Conservation (phyloP, 1,140 invertebrate species). For the Formica exsecta region DNA sequence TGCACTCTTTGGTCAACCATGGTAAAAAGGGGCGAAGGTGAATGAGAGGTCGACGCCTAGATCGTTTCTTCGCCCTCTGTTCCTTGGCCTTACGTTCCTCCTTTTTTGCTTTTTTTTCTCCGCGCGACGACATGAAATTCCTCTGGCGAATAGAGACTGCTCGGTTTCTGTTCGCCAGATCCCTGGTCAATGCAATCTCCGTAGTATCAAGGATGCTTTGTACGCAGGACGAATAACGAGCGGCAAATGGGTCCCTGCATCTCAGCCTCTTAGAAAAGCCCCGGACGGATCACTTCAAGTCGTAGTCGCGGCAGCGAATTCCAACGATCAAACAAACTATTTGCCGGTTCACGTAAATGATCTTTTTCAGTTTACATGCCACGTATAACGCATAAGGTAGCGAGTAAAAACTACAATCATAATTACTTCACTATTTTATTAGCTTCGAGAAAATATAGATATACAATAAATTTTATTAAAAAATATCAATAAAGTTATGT, state of each 20-base stretch:
- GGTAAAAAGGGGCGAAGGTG: conserved; percentile 44
- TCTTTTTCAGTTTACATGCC: conserved; percentile 79
- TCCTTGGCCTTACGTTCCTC: conserved; percentile 26
- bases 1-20: conserved; percentile 29
- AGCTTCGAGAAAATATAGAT: background rate
- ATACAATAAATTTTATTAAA: background rate
- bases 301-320: conserved; percentile 66
- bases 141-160: conserved; percentile 50
- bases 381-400: conserved; percentile 35
- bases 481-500: background rate
- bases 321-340: conserved; percentile 69
- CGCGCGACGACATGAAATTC: conserved; percentile 69
- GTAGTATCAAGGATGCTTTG: conserved; percentile 80
- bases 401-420: background rate
- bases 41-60: conserved; percentile 57
- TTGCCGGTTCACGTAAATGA: conserved; percentile 77
- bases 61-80: conserved; percentile 67
- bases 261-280: conserved; percentile 67
- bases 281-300: conserved; percentile 81
- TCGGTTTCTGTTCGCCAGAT: conserved; percentile 49
- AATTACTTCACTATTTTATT: conserved; percentile 29
- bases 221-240: conserved; percentile 78
- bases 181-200: conserved; percentile 79
- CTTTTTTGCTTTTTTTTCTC: conserved; percentile 41
- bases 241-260: conserved; percentile 64